phyloP scores from a whole-genome alignment of 2,888 invertebrate species.

The Drosophila rellima region DNA sequence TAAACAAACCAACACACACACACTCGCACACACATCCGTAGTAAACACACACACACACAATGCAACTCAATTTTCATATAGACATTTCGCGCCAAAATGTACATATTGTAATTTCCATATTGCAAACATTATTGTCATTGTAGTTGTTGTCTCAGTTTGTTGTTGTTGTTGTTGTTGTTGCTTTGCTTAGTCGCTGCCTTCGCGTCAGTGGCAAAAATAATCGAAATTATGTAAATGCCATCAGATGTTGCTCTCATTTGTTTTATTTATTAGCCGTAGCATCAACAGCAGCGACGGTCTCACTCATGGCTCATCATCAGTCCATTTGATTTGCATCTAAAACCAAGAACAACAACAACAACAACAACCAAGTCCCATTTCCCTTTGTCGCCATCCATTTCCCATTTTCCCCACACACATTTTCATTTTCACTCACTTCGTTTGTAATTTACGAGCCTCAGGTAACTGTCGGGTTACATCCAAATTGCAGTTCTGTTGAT shows the following conservation, averaged over 20 bases:
- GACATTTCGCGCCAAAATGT: slow-evolving; percentile 74
- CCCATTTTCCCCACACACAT: slow-evolving; percentile 8
- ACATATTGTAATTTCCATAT: slow-evolving; percentile 73
- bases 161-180: slow-evolving; percentile 14
- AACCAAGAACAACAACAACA: slow-evolving; percentile 3
- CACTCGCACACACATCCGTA: slow-evolving; percentile 11
- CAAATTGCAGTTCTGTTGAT: slow-evolving; percentile 17
- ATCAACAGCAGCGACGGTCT: slow-evolving; percentile 2
- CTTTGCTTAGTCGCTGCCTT: slow-evolving; percentile 31
- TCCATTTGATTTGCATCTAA: slow-evolving; percentile 61
- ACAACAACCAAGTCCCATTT: slow-evolving; percentile 14
- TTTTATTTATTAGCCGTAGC: slow-evolving; percentile 52
- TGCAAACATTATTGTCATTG: slow-evolving; percentile 39
- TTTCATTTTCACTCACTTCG: slow-evolving; percentile 2
- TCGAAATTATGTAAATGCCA: slow-evolving; percentile 76
- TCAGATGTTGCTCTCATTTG: slow-evolving; percentile 37
- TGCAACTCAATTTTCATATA: slow-evolving; percentile 66
- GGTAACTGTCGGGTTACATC: slow-evolving; percentile 30
- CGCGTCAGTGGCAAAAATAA: slow-evolving; percentile 59
- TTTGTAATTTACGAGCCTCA: slow-evolving; percentile 38
- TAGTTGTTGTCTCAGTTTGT: slow-evolving; percentile 1
- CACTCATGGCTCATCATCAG: slow-evolving; percentile 21
- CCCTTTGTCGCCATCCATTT: slow-evolving; percentile 11
- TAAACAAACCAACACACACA: slow-evolving; percentile 37
- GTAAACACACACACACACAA: slow-evolving; percentile 4